Percentiles rank a stretch among this genome's conserved stretches.
Conservation (phyloP, 2,113 vertebrate genomes). For the Zosterops borbonicus region DNA sequence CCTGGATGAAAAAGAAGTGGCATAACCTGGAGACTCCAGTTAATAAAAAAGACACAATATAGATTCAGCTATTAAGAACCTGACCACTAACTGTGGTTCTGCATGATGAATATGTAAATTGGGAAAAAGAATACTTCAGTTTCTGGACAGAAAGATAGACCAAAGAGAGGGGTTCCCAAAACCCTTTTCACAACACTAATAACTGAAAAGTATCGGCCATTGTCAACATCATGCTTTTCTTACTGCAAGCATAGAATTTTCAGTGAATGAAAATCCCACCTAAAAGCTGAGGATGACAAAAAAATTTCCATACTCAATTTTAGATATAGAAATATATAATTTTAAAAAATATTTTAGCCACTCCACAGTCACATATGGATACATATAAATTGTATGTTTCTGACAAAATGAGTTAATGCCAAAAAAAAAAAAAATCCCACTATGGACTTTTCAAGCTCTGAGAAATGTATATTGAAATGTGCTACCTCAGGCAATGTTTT, state of each 20-base stretch:
- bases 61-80: neutral
- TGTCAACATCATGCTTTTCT: neutral
- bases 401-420: neutral
- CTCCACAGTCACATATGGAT: neutral
- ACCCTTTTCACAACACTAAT: neutral
- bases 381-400: neutral
- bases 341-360: neutral
- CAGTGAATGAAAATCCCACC: neutral
- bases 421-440: neutral
- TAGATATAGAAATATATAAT: neutral
- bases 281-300: neutral
- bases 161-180: neutral
- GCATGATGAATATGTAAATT: neutral
- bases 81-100: accelerated
- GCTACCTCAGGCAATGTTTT: neutral
- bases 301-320: neutral
- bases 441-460: neutral
- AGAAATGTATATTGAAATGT: neutral
- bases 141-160: neutral
- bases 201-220: neutral
- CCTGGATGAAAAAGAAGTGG: neutral
- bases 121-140: neutral
- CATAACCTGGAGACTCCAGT: neutral
- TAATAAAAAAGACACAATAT: neutral
- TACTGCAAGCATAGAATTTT: neutral